Percentiles rank a stretch among this genome's conserved stretches.
Evolutionary conservation across 2,797 vertebrate species (phyloP).

Genomic region (Hapalemur alaotrensis): DNA sequence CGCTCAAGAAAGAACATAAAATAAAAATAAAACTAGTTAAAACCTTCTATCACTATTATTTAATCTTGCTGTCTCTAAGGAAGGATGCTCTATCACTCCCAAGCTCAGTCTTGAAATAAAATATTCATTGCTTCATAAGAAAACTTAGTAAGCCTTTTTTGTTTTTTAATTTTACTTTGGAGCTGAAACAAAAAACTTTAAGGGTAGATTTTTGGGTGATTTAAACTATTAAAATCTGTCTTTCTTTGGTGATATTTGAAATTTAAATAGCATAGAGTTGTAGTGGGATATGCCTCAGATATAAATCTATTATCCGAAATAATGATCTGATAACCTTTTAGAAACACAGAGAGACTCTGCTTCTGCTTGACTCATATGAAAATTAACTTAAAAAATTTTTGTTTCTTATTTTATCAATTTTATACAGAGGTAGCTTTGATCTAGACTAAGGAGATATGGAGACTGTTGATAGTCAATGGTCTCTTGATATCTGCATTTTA

Average conservation of each 20-base stretch:
- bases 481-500: background rate
- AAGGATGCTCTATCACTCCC: background rate
- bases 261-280: background rate
- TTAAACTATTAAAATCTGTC: background rate
- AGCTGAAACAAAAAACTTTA: background rate
- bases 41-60: background rate
- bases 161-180: background rate
- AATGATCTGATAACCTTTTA: background rate
- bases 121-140: background rate
- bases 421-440: background rate
- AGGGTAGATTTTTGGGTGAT: background rate
- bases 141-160: background rate
- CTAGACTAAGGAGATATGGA: background rate
- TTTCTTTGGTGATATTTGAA: conserved; percentile 36
- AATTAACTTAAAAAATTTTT: background rate
- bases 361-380: background rate
- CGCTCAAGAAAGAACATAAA: background rate
- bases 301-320: background rate
- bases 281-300: background rate
- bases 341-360: background rate
- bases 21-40: background rate
- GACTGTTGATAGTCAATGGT: background rate
- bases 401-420: conserved; percentile 22
- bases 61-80: background rate
- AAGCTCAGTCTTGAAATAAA: background rate